Base-by-base conservation (phyloP, 2,888 invertebrate species). In the Agonopterix subpropinquella region DNA sequence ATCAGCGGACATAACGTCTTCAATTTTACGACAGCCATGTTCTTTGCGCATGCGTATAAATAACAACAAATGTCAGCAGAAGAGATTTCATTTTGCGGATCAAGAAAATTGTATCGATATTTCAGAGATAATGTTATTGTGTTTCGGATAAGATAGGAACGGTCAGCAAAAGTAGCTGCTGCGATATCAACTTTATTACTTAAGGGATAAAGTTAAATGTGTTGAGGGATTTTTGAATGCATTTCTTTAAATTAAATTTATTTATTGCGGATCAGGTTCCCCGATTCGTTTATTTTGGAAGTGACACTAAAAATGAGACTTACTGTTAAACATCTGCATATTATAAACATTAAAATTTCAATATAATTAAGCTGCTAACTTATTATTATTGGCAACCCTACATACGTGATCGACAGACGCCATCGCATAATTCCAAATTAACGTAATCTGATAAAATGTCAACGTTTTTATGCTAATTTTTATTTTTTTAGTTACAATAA, bases 21-120 rank as follows among this genome's bases (percentile, higher is more conserved):
- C 84, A 82, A 83, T 67, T 84, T 87, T 86, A 87, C 84, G 85
- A 86, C 83, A 80, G 65, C 73, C 75, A 73, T 71, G 73, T 73
- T 59, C 64, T 68, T 70, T 64, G 70, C 75, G 73, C 77, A 71
- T 70, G 74, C 71, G 75, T 74, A 83, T 86, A 87, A 86, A 85
- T 83, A 82, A 65, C 67, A 77, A 78, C 74, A 76, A 80, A 80
- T 78, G 84, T 82, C 84, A 81, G 70, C 71, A 69, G 61, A 65
- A 69, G 70, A 73, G 78, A 82, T 84, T 86, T 85, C 82, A 84
- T 85, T 82, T 77, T 75, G 77, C 82, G 73, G 83, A 87, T 87
- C 86, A 84, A 80, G 82, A 77, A 81, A 83, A 86, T 82, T 80
- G 84, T 81, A 80, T 82, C 84, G 81, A 84, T 86, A 86, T 81